Evolutionary conservation across 2,797 vertebrate genomes (phyloP).

Genomic region (Luscinia luscinia): DNA sequence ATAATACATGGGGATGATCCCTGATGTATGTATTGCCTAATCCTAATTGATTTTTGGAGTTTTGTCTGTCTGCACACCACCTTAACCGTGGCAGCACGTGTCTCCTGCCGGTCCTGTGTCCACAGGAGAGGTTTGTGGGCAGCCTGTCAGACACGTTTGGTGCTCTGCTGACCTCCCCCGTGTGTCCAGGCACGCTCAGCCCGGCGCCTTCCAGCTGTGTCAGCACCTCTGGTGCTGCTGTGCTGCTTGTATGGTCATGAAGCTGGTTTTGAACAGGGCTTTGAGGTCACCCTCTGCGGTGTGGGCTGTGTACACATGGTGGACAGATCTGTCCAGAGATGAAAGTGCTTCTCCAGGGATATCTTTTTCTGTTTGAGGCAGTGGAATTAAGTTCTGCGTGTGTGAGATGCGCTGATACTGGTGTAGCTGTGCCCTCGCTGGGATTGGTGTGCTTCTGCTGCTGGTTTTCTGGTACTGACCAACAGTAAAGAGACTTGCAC

Average conservation of each 20-base stretch:
- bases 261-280: slow-evolving; percentile 43
- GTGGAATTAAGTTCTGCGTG: not conserved
- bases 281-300: slow-evolving; percentile 38
- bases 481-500: not conserved
- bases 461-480: not conserved
- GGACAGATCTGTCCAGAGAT: slow-evolving; percentile 35
- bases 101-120: not conserved
- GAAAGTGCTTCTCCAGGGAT: slow-evolving; percentile 28
- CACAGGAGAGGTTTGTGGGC: slow-evolving; percentile 43
- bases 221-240: slow-evolving; percentile 21
- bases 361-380: not conserved
- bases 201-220: not conserved
- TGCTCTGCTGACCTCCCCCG: not conserved
- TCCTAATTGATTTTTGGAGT: not conserved
- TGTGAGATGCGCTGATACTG: not conserved
- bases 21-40: not conserved
- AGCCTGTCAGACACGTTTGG: slow-evolving; percentile 32
- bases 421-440: not conserved
- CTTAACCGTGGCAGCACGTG: not conserved
- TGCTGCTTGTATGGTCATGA: slow-evolving; percentile 40
- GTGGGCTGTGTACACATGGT: not conserved
- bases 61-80: not conserved
- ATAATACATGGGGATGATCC: not conserved
- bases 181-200: slow-evolving; percentile 49
- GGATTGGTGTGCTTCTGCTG: not conserved